Evolutionary conservation across 2,888 invertebrate species (phyloP).

Genomic region (Nymphalis urticae): DNA sequence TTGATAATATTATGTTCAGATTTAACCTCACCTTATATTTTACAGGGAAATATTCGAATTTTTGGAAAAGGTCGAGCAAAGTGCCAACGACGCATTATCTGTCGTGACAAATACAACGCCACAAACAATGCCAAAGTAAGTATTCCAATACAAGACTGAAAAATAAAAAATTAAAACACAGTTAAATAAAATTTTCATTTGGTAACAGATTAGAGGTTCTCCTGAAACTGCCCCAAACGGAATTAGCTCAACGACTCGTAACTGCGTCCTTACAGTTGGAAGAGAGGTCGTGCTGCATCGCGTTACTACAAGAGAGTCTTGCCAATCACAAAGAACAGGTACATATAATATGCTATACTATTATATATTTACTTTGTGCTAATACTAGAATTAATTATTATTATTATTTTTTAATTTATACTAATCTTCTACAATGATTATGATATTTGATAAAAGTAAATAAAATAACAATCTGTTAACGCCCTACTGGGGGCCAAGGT

Average conservation of each 20-base stretch:
- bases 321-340: constrained; percentile 80
- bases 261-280: constrained; percentile 83
- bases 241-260: constrained; percentile 83
- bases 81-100: constrained; percentile 75
- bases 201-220: constrained; percentile 77
- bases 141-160: neutral
- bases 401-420: no score
- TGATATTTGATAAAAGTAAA: no score
- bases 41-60: constrained; percentile 84
- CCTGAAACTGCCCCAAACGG: constrained; percentile 79
- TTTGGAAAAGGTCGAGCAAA: constrained; percentile 84
- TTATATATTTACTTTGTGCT: neutral
- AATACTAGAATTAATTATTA: no score
- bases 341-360: neutral
- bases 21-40: constrained; percentile 35
- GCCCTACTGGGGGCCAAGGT: no score
- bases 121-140: constrained; percentile 69
- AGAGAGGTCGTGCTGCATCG: constrained; percentile 82
- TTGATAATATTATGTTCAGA: no score
- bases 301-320: constrained; percentile 82
- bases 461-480: no score
- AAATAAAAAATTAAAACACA: no score
- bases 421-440: no score
- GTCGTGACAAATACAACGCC: constrained; percentile 69
- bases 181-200: neutral